Evolutionary conservation across 2,888 invertebrate genomes (phyloP).

Genomic region (Cheilosia urbana): DNA sequence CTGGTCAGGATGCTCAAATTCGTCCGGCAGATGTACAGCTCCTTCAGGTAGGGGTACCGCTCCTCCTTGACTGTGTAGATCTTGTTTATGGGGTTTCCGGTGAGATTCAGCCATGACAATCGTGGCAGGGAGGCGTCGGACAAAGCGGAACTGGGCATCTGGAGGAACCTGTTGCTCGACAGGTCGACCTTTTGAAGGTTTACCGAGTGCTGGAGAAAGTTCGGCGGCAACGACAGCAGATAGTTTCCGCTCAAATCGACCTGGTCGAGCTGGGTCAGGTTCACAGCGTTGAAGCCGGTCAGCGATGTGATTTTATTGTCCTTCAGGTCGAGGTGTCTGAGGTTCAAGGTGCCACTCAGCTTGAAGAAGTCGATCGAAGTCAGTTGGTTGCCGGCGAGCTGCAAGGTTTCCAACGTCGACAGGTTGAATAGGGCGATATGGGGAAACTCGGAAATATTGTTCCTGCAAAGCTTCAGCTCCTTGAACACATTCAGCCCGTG

Average conservation of each 20-base stretch:
- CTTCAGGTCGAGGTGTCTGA: conserved; percentile 90
- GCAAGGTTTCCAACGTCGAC: conserved; percentile 89
- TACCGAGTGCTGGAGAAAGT: conserved; percentile 91
- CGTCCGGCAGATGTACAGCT: conserved; percentile 91
- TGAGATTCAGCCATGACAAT: conserved; percentile 91
- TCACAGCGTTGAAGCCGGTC: conserved; percentile 90
- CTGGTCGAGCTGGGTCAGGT: conserved; percentile 89
- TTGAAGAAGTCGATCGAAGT: conserved; percentile 90
- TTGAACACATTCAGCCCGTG: conserved; percentile 89
- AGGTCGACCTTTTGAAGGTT: conserved; percentile 90
- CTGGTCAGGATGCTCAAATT: conserved; percentile 93
- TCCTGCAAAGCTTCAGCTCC: conserved; percentile 90
- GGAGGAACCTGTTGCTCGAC: conserved; percentile 90
- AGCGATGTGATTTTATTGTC: conserved; percentile 90
- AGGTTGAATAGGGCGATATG: conserved; percentile 91
- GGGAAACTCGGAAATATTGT: conserved; percentile 90
- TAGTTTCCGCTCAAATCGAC: conserved; percentile 91
- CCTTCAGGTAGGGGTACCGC: conserved; percentile 91
- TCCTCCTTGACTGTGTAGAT: conserved; percentile 89
- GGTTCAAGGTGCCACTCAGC: conserved; percentile 89
- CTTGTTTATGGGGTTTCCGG: conserved; percentile 91
- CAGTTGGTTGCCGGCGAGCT: conserved; percentile 88
- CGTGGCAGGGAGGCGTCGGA: conserved; percentile 90
- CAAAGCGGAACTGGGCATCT: conserved; percentile 90
- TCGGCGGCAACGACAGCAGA: conserved; percentile 90